These are phyloP conservation scores for Leptopterna dolabrata DNA, from an alignment of 2,888 invertebrate genomes.

Conservation along the genomic window DNA sequence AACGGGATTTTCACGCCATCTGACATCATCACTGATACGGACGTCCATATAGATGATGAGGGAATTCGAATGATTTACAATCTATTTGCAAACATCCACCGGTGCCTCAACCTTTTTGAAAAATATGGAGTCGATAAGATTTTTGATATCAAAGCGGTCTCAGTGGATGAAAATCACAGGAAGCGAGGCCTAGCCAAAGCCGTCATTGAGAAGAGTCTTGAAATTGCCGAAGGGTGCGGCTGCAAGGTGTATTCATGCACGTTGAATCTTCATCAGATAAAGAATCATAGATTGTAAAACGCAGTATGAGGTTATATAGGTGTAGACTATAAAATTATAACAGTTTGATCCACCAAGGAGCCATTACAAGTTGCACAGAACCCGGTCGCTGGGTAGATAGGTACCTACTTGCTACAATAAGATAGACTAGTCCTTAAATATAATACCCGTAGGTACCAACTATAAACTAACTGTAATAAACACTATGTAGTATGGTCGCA, in stretches of 20 bases:
- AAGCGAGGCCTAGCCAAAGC: slow-evolving; percentile 19
- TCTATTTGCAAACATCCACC: slow-evolving; percentile 28
- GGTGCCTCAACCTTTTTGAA: slow-evolving; percentile 36
- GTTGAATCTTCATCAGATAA: background rate
- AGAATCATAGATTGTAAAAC: no score
- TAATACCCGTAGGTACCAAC: no score
- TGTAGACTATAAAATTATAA: no score
- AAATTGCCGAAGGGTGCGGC: slow-evolving; percentile 1
- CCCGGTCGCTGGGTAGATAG: no score
- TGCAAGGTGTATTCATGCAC: background rate
- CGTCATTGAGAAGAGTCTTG: slow-evolving; percentile 28
- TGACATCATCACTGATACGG: background rate
- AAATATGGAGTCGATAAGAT: slow-evolving; percentile 29
- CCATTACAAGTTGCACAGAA: no score
- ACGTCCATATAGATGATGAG: background rate
- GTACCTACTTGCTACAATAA: no score
- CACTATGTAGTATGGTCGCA: no score
- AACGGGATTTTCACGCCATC: slow-evolving; percentile 10
- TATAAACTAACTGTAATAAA: no score
- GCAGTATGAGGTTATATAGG: no score
- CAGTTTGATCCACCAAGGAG: no score
- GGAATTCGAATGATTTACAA: background rate
- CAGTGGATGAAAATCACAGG: slow-evolving; percentile 13
- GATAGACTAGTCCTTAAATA: no score
- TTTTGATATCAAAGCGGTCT: slow-evolving; percentile 40